phyloP scores from a whole-genome alignment of 2,797 vertebrate genomes.

The Borostomias antarcticus region DNA sequence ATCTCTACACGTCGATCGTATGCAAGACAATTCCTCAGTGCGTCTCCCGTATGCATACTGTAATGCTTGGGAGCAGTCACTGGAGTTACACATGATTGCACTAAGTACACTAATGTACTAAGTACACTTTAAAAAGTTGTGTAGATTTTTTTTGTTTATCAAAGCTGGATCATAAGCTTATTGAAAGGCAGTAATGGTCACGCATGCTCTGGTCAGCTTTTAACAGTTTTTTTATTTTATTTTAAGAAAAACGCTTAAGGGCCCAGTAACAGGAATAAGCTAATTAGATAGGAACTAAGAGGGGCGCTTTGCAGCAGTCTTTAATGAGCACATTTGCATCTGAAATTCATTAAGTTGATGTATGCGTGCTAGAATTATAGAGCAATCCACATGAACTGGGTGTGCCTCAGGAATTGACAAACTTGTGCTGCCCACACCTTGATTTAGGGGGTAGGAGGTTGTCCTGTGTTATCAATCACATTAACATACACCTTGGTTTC shows the following conservation, averaged over 20 bases:
- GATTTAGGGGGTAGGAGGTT: constrained; percentile 41
- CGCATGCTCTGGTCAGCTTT: background rate
- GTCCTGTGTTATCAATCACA: constrained; percentile 54
- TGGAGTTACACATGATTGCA: background rate
- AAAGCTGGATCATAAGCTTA: no score
- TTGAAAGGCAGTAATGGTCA: no score
- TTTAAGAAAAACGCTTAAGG: constrained; percentile 59
- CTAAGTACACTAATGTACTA: no score
- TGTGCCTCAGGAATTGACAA: constrained; percentile 62
- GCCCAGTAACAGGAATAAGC: constrained; percentile 61
- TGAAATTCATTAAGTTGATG: constrained; percentile 93
- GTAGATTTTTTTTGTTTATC: no score
- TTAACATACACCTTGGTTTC: constrained; percentile 32
- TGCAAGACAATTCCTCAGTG: no score
- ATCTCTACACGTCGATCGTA: background rate
- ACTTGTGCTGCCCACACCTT: constrained; percentile 52
- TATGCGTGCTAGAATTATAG: constrained; percentile 70
- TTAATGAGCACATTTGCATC: constrained; percentile 96
- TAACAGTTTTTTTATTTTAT: constrained; percentile 23
- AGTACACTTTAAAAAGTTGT: no score
- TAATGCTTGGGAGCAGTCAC: background rate
- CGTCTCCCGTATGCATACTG: no score
- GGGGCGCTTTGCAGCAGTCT: constrained; percentile 64
- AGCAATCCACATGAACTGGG: constrained; percentile 60
- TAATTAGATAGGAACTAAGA: constrained; percentile 66